Conservation (phyloP, 2,113 vertebrate species). For the Xiphias gladius region DNA sequence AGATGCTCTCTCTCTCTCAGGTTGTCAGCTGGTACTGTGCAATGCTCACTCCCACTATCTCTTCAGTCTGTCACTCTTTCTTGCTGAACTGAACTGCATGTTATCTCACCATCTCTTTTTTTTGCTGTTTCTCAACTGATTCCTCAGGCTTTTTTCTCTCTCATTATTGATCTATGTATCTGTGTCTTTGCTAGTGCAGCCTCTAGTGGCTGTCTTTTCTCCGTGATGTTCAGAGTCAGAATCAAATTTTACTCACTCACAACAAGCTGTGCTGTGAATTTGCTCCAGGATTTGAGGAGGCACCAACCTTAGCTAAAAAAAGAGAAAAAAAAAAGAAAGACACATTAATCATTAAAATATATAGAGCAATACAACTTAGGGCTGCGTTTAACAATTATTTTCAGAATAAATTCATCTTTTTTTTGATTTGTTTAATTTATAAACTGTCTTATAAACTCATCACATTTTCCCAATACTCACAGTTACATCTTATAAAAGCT, state of each 20-base stretch:
- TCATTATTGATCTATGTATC: slow-evolving; percentile 69
- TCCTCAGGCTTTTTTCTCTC: slow-evolving; percentile 55
- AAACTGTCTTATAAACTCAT: background rate
- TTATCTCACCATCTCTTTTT: slow-evolving; percentile 58
- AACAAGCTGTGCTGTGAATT: slow-evolving; percentile 5
- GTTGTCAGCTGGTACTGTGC: slow-evolving; percentile 43
- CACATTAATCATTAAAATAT: background rate
- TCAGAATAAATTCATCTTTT: background rate
- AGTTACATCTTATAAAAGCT: background rate
- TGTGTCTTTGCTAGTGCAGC: slow-evolving; percentile 79
- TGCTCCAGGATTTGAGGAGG: background rate
- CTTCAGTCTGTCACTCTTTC: slow-evolving; percentile 62
- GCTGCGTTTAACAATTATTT: background rate
- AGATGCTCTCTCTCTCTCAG: slow-evolving; percentile 48
- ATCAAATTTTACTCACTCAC: slow-evolving; percentile 12
- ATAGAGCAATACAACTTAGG: background rate
- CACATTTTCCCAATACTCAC: background rate
- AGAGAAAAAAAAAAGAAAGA: background rate
- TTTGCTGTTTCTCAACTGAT: slow-evolving; percentile 64
- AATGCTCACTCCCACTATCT: slow-evolving; percentile 46
- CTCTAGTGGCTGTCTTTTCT: slow-evolving; percentile 81
- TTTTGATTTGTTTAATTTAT: background rate
- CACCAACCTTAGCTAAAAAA: background rate
- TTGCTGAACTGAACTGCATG: slow-evolving; percentile 44
- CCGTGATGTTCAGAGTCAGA: slow-evolving; percentile 30